Conservation (phyloP, 2,113 vertebrate species). For the Nothocercus julius region DNA sequence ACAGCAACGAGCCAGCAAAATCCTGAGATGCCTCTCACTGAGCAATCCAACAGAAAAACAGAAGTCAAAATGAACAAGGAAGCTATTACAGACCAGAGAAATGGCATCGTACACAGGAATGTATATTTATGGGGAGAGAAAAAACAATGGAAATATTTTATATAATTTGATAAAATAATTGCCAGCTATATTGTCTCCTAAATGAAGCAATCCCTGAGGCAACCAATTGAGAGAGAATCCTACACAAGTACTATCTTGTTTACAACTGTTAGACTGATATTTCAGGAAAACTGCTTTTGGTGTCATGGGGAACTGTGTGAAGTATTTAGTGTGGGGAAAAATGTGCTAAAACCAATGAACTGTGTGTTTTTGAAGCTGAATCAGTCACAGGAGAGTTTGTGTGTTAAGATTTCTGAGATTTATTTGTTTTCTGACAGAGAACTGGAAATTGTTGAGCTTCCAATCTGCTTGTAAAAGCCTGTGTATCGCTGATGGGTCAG, state of each 20-base stretch:
- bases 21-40: background rate
- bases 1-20: background rate
- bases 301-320: background rate
- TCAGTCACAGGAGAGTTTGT: background rate
- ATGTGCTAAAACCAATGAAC: conserved; percentile 28
- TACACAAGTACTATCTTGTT: background rate
- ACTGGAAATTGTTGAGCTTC: conserved; percentile 35
- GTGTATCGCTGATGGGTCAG: background rate
- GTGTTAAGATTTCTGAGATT: background rate
- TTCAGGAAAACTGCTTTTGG: background rate
- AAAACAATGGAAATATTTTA: background rate
- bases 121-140: background rate
- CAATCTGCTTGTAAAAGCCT: background rate
- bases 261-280: background rate
- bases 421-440: conserved; percentile 24
- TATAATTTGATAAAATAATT: background rate
- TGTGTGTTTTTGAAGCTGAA: background rate
- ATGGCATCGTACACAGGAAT: background rate
- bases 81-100: background rate
- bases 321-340: conserved; percentile 34
- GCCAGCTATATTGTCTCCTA: background rate
- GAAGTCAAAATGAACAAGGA: background rate
- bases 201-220: background rate
- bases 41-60: background rate
- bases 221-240: background rate